phyloP scores from a whole-genome alignment of 2,113 vertebrate species.

The Rhinolophus sinicus region DNA sequence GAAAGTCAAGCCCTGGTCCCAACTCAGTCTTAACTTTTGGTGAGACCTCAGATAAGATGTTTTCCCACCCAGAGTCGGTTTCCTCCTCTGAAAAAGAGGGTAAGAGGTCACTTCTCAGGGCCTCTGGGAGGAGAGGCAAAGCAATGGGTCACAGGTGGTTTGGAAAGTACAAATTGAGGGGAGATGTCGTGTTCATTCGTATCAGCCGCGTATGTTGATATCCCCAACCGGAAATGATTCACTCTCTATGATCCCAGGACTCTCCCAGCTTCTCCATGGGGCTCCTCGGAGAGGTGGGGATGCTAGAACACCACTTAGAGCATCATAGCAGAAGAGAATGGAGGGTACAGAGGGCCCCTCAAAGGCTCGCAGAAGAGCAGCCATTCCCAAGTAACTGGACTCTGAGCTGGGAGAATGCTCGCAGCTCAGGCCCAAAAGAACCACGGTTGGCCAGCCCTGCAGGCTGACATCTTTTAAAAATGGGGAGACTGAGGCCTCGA shows the following conservation, averaged over 20 bases:
- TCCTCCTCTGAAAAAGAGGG: background rate
- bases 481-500: background rate
- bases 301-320: background rate
- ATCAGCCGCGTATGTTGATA: accelerated
- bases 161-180: background rate
- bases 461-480: background rate
- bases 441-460: background rate
- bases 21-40: background rate
- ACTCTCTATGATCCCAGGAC: background rate
- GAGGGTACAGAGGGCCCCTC: background rate
- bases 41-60: background rate
- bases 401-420: background rate
- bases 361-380: background rate
- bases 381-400: accelerated
- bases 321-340: background rate
- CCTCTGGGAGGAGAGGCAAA: background rate
- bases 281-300: accelerated
- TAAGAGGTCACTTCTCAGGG: background rate
- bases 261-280: background rate
- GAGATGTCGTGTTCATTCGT: background rate
- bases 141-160: background rate
- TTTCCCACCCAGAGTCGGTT: background rate
- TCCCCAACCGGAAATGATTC: background rate
- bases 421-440: background rate
- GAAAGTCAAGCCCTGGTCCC: background rate